A percentile compares a stretch with the other conserved stretches of the same genome.
Conservation (phyloP, 2,888 invertebrate genomes). For the Xylocampa areola region DNA sequence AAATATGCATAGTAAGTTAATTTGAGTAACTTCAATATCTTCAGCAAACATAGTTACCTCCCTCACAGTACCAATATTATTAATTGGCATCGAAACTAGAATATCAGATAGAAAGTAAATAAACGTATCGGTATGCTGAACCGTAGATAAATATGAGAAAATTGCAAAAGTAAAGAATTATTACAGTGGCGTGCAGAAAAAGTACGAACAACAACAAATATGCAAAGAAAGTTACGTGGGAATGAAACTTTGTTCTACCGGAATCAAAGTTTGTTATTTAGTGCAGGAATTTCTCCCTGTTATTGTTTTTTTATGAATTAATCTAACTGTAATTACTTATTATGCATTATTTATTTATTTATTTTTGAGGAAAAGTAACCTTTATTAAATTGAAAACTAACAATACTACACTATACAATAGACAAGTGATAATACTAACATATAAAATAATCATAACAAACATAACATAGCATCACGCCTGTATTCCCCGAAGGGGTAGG, state of each 20-base stretch:
- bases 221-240: slow-evolving; percentile 30
- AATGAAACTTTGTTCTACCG: slow-evolving; percentile 12
- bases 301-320: no score
- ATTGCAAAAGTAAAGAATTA: slow-evolving; percentile 33
- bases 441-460: no score
- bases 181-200: slow-evolving; percentile 39
- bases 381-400: no score
- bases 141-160: slow-evolving; percentile 38
- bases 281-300: slow-evolving; percentile 7
- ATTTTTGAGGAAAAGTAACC: no score
- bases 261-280: slow-evolving; percentile 15
- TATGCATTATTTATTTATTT: no score
- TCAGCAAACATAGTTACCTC: slow-evolving; percentile 8
- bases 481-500: no score
- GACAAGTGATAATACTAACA: no score
- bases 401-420: no score
- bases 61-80: slow-evolving; percentile 12
- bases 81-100: slow-evolving; percentile 26
- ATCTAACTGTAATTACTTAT: no score
- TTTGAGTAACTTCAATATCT: slow-evolving; percentile 18
- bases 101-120: slow-evolving; percentile 23
- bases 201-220: slow-evolving; percentile 20
- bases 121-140: slow-evolving; percentile 14
- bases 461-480: no score
- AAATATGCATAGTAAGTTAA: slow-evolving; percentile 17